phyloP scores from a whole-genome alignment of 1,140 invertebrate genomes.

The Latrodectus geometricus region DNA sequence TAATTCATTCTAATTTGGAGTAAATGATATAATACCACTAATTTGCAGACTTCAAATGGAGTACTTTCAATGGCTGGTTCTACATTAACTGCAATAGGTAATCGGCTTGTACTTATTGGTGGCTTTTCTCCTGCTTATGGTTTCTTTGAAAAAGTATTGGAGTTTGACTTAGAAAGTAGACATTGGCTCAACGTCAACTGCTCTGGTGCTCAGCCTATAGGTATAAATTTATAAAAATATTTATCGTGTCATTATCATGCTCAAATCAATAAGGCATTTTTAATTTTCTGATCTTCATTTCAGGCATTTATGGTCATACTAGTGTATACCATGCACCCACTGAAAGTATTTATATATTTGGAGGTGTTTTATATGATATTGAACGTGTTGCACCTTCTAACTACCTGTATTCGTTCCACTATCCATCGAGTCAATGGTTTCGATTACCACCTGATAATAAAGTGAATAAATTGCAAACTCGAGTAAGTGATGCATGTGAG shows the following conservation, averaged over 20 bases:
- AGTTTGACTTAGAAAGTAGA: conserved; percentile 81
- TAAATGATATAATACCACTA: no score
- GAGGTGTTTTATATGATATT: conserved; percentile 83
- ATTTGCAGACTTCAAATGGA: conserved; percentile 47
- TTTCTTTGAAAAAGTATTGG: conserved; percentile 82
- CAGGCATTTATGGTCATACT: conserved; percentile 88
- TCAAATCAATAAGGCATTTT: neutral
- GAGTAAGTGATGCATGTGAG: conserved; percentile 6
- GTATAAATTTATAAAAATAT: conserved; percentile 64
- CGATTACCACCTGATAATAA: conserved; percentile 62
- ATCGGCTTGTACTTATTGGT: conserved; percentile 86
- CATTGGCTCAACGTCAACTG: conserved; percentile 79
- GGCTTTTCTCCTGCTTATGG: conserved; percentile 86
- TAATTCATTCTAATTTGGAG: no score
- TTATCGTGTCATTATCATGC: neutral
- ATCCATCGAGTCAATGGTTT: conserved; percentile 63
- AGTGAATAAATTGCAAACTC: conserved; percentile 38
- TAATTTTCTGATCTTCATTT: conserved; percentile 59
- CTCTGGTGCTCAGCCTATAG: conserved; percentile 80
- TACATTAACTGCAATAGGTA: conserved; percentile 83
- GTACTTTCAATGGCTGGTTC: conserved; percentile 84
- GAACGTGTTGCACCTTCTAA: conserved; percentile 66
- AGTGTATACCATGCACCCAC: conserved; percentile 86
- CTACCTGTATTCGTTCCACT: conserved; percentile 64
- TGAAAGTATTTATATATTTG: conserved; percentile 89